These are phyloP conservation scores for Peromyscus melanophrys DNA, from an alignment of 2,797 vertebrate genomes.

Conservation along the genomic window DNA sequence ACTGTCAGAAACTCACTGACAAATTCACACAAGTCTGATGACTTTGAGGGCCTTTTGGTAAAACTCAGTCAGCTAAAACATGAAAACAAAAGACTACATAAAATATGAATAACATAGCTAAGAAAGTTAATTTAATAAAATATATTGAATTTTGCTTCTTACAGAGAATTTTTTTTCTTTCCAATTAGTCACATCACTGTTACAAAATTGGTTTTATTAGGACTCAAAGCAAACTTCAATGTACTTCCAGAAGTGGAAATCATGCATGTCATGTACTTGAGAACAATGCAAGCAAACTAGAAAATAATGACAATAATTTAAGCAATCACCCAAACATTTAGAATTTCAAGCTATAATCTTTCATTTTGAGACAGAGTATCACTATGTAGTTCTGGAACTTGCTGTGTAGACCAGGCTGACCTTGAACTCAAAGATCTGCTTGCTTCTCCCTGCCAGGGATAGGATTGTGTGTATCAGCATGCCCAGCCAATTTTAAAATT, in stretches of 20 bases:
- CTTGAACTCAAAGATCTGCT: background rate
- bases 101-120: slow-evolving; percentile 56
- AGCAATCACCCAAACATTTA: slow-evolving; percentile 3
- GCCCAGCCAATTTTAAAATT: background rate
- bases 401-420: background rate
- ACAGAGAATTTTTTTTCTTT: slow-evolving; percentile 55
- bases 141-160: slow-evolving; percentile 53
- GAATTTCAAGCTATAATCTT: background rate
- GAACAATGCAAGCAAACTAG: slow-evolving; percentile 25
- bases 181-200: slow-evolving; percentile 45
- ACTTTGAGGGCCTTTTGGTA: slow-evolving; percentile 32
- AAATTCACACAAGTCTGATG: slow-evolving; percentile 53
- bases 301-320: slow-evolving; percentile 51
- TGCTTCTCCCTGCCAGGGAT: background rate
- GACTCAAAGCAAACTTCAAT: slow-evolving; percentile 3
- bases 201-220: slow-evolving; percentile 36
- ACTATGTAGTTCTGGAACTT: background rate
- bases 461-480: background rate
- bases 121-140: slow-evolving; percentile 50
- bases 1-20: background rate
- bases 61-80: slow-evolving; percentile 15
- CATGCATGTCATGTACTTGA: background rate
- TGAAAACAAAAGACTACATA: slow-evolving; percentile 23
- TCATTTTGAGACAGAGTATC: background rate
- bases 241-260: slow-evolving; percentile 58